Evolutionary conservation across 1,140 invertebrate genomes (phyloP).

Genomic region (Drosophila truncata): DNA sequence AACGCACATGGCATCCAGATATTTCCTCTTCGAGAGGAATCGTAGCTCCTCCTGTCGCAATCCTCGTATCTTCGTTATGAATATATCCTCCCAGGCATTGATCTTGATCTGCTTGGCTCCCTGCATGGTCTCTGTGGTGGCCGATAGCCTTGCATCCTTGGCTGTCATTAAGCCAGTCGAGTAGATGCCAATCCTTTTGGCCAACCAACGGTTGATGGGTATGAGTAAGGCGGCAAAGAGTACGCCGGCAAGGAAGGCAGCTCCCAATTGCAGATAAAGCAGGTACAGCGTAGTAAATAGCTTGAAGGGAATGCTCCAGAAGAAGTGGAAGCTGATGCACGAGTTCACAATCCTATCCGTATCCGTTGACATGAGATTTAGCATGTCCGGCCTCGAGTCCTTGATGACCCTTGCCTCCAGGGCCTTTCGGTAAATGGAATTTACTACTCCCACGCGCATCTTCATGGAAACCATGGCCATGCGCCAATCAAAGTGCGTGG

Average conservation of each 20-base stretch:
- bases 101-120: constrained; percentile 97
- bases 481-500: constrained; percentile 95
- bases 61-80: constrained; percentile 89
- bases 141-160: constrained; percentile 96
- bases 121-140: constrained; percentile 94
- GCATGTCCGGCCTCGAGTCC: constrained; percentile 89
- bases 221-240: constrained; percentile 95
- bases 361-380: constrained; percentile 99
- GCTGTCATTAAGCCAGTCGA: constrained; percentile 95
- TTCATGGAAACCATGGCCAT: constrained; percentile 95
- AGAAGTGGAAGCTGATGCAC: constrained; percentile 97
- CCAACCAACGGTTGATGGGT: constrained; percentile 97
- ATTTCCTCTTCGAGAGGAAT: constrained; percentile 94
- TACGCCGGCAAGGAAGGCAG: constrained; percentile 96
- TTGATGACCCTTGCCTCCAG: constrained; percentile 87
- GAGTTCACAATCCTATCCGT: constrained; percentile 97
- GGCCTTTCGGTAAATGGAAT: constrained; percentile 94
- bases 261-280: constrained; percentile 94
- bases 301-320: constrained; percentile 97
- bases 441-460: constrained; percentile 93
- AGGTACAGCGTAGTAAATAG: constrained; percentile 92
- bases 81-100: constrained; percentile 97
- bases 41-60: constrained; percentile 90
- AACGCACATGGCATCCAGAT: constrained; percentile 99
- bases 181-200: constrained; percentile 94